A percentile compares a stretch with the other conserved stretches of the same genome.
Conservation (phyloP, 2,797 vertebrate genomes). For the Anabas testudineus region DNA sequence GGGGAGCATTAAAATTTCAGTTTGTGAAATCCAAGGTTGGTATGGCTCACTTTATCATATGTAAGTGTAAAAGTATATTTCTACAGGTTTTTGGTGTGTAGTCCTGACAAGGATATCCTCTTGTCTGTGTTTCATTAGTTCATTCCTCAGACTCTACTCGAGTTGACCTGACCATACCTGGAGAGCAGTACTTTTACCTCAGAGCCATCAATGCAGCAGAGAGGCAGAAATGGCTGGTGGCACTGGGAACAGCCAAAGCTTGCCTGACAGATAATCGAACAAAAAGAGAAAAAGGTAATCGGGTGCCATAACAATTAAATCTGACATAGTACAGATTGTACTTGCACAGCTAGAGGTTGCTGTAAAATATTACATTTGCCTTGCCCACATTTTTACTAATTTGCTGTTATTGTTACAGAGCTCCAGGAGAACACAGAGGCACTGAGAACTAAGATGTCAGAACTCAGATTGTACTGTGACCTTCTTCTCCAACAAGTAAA, state of each 20-base stretch:
- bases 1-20: conserved; percentile 98
- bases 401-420: conserved; percentile 80
- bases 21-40: conserved; percentile 99
- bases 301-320: not conserved
- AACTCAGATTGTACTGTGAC: conserved; percentile 97
- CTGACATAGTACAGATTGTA: not conserved
- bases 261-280: conserved; percentile 97
- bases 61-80: not conserved
- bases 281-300: conserved; percentile 95
- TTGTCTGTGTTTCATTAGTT: conserved; percentile 80
- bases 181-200: conserved; percentile 98
- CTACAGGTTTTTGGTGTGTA: not conserved
- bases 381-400: not conserved
- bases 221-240: conserved; percentile 97
- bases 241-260: conserved; percentile 96
- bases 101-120: not conserved
- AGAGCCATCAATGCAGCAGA: conserved; percentile 95
- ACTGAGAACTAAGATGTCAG: conserved; percentile 98
- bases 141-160: conserved; percentile 94
- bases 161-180: conserved; percentile 96
- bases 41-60: not conserved
- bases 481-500: conserved; percentile 98
- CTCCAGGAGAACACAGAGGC: conserved; percentile 96
- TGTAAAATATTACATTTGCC: not conserved
- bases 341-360: not conserved